Evolutionary conservation across 2,113 vertebrate species (phyloP).

Genomic region (Pardalotus punctatus): DNA sequence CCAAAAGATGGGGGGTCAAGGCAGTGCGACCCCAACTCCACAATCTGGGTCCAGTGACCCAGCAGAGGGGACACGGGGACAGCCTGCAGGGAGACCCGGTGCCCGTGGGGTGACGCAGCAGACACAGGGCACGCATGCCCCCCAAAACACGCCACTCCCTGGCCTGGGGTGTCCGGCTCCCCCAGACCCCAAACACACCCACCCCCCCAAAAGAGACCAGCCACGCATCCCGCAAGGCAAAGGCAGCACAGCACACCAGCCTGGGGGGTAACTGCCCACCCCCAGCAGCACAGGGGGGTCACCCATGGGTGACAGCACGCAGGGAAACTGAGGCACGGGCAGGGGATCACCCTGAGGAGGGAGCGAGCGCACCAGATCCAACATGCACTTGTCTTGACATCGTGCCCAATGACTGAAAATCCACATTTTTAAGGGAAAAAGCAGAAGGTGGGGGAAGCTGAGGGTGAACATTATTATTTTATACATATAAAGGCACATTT

Average conservation of each 20-base stretch:
- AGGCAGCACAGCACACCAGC: neutral
- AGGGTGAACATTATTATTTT: neutral
- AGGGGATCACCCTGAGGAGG: neutral
- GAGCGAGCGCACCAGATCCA: neutral
- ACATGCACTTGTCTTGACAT: neutral
- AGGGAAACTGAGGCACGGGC: neutral
- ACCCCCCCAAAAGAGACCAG: neutral
- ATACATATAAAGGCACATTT: neutral
- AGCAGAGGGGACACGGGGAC: neutral
- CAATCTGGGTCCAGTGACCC: neutral
- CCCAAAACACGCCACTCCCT: neutral
- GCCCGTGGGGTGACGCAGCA: neutral
- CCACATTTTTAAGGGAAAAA: neutral
- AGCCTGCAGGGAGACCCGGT: neutral
- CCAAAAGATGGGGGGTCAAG: neutral
- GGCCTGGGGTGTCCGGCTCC: neutral
- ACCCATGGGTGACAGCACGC: neutral
- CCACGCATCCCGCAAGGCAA: neutral
- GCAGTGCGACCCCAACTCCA: accelerated
- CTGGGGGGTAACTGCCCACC: neutral
- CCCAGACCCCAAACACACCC: neutral
- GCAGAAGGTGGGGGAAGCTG: neutral
- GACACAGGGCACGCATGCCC: neutral
- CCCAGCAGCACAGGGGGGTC: neutral
- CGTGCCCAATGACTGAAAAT: neutral